Evolutionary conservation across 2,888 invertebrate genomes (phyloP), one percentile per base, ranked within the genome.

Genomic region (Anthophora plumipes): DNA sequence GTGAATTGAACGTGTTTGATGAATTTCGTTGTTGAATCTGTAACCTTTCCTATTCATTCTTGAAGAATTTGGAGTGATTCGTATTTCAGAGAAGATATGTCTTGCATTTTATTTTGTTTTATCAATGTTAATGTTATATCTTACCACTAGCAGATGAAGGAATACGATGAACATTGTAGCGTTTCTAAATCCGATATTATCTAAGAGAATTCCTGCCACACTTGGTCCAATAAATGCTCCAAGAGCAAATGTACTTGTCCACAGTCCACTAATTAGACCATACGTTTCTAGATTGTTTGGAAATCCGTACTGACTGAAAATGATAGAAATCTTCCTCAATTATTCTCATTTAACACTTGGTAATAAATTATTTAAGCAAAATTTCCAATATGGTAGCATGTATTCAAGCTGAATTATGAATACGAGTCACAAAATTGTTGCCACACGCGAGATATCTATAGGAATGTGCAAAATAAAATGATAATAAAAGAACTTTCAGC

Each of bases 181-280:
- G 84, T 94, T 94, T 43, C 96, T 92, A 92, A 97, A 97, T 0
- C 96, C 97, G 68, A 96, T 95, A 66, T 94, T 94, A 89, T 97
- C 97, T 88, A 96, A 96, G 0, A 97, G 94, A 55, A 97, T 94
- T 0, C 97, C 97, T 84, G 95, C 95, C 1, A 97, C 94, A 0
- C 97, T 96, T 0, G 97, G 97, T 0, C 97, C 97, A 66, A 97
- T 95, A 92, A 97, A 97, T 1, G 97, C 97, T 0, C 98, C 98
- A 12, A 98, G 94, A 0, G 98, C 98, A 90, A 98, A 98, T 0
- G 97, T 96, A 0, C 98, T 97, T 1, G 98, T 98, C 96, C 98
- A 98, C 89, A 98, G 94, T 0, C 98, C 98, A 0, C 98, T 98
- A 11, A 98, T 96, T 50, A 98, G 94, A 0, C 98, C 98, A 91